These are phyloP conservation scores for Bettongia penicillata DNA, from an alignment of 2,113 vertebrate genomes.

Conservation along the genomic window DNA sequence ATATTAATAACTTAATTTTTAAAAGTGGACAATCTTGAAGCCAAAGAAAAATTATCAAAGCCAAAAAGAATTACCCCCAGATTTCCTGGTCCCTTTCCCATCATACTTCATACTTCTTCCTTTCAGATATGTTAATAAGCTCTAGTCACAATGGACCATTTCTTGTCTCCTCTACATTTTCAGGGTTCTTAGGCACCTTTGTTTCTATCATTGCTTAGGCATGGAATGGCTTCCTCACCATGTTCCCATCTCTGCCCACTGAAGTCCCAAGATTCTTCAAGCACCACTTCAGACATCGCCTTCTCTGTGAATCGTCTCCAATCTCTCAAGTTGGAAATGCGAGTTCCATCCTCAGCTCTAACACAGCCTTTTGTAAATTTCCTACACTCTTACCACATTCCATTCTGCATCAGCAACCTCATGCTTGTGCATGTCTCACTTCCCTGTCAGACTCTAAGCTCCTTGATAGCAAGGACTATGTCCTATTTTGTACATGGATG, in stretches of 20 bases:
- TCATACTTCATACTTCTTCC: not conserved
- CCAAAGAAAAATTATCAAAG: not conserved
- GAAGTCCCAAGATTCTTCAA: not conserved
- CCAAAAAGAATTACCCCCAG: not conserved
- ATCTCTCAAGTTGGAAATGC: not conserved
- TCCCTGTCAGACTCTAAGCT: not conserved
- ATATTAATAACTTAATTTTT: not conserved
- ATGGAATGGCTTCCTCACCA: not conserved
- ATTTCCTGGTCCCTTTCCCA: not conserved
- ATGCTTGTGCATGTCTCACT: not conserved
- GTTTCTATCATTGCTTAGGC: not conserved
- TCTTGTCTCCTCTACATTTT: not conserved
- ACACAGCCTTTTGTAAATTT: not conserved
- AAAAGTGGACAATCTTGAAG: not conserved
- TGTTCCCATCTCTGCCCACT: not conserved
- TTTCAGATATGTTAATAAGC: not conserved
- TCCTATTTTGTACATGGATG: not conserved
- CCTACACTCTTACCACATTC: not conserved
- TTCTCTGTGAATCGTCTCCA: not conserved
- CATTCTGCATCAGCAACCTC: not conserved
- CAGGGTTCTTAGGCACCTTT: not conserved
- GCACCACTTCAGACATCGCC: not conserved
- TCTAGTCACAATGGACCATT: not conserved
- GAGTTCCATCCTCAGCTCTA: not conserved
- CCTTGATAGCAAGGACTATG: not conserved